phyloP scores from a whole-genome alignment of 2,888 invertebrate genomes.

The Platycheirus albimanus region DNA sequence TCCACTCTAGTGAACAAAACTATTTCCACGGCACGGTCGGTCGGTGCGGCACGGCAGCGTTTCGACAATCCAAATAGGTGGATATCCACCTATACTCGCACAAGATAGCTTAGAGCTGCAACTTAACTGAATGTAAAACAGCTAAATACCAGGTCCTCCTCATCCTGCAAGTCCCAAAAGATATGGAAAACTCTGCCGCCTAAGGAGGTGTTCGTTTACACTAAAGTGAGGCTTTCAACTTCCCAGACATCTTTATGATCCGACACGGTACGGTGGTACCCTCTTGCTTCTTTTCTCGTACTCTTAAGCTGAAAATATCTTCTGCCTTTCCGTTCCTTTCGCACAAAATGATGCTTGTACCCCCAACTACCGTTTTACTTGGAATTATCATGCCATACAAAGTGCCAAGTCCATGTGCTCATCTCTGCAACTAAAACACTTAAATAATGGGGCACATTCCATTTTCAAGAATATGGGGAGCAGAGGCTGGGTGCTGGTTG shows the following conservation, averaged over 20 bases:
- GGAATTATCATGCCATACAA: slow-evolving; percentile 53
- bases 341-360: slow-evolving; percentile 36
- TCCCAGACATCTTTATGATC: slow-evolving; percentile 78
- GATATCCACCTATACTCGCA: background rate
- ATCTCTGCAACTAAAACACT: slow-evolving; percentile 71
- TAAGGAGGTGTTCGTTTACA: slow-evolving; percentile 72
- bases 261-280: slow-evolving; percentile 71
- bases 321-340: slow-evolving; percentile 20
- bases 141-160: slow-evolving; percentile 41
- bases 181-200: slow-evolving; percentile 41
- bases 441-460: slow-evolving; percentile 72
- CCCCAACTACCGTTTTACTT: slow-evolving; percentile 41
- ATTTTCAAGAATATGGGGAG: slow-evolving; percentile 1
- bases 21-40: slow-evolving; percentile 61
- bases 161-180: slow-evolving; percentile 38
- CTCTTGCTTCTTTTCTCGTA: slow-evolving; percentile 71
- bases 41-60: background rate
- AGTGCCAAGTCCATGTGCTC: slow-evolving; percentile 70
- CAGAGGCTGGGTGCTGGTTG: slow-evolving; percentile 9
- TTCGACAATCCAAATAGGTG: slow-evolving; percentile 7
- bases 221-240: slow-evolving; percentile 75
- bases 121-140: slow-evolving; percentile 29
- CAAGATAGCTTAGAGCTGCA: slow-evolving; percentile 5
- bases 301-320: slow-evolving; percentile 59
- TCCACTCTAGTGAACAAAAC: slow-evolving; percentile 26